phyloP scores from a whole-genome alignment of 2,113 vertebrate species.

The Platysternon megacephalum region DNA sequence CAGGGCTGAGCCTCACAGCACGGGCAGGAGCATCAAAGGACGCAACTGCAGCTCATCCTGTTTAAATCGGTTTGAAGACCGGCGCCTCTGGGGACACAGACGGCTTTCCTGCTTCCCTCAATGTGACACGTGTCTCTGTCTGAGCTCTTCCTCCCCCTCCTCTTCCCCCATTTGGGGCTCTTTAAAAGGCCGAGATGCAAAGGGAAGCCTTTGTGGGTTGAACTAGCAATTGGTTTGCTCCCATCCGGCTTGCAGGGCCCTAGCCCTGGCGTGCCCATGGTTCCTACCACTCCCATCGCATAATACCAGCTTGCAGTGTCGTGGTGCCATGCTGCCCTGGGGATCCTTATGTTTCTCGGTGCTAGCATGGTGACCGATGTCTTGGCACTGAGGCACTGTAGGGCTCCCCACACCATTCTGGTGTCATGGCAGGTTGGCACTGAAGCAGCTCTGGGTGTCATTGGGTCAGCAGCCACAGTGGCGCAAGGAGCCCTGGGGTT shows the following conservation, averaged over 20 bases:
- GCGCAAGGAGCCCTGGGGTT: background rate
- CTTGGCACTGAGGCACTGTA: no score
- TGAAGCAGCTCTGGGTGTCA: background rate
- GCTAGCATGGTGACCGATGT: background rate
- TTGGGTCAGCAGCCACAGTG: no score
- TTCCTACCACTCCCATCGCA: background rate
- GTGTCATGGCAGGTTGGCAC: background rate
- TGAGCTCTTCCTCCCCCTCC: background rate
- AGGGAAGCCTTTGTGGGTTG: background rate
- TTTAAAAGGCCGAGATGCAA: background rate
- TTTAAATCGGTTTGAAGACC: background rate
- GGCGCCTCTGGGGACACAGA: background rate
- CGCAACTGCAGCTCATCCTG: background rate
- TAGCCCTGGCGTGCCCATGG: background rate
- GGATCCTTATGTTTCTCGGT: background rate
- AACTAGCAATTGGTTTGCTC: background rate
- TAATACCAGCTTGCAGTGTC: background rate
- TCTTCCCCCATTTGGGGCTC: background rate
- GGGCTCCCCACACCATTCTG: background rate
- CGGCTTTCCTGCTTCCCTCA: background rate
- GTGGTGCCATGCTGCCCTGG: background rate
- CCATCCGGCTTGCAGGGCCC: background rate
- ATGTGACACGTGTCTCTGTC: background rate
- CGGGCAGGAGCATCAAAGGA: background rate
- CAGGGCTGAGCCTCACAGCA: background rate